Base-by-base conservation (phyloP, 2,888 invertebrate genomes). In the Nipponacmea schrenckii region DNA sequence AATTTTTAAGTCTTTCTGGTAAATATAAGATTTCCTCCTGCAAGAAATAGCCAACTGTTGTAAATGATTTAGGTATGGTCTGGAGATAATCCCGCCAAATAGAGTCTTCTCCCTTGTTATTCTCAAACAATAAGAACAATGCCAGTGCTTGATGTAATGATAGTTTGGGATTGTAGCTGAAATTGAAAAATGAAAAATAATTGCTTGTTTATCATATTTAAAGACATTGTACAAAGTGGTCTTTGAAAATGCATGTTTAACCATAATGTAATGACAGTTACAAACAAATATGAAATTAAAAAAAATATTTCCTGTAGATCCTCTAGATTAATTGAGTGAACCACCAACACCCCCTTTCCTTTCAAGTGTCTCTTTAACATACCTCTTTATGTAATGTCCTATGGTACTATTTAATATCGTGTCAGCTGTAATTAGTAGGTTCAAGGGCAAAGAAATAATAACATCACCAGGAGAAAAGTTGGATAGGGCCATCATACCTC, bases 131-230 rank as follows among this genome's bases (percentile, higher is more conserved):
- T 48, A 97, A 87, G 90, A 94, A 96, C 74, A 93, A 64, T 26
- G 81, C 92, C 79, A 96, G 88, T 31, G 94, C 89, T 75, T 94
- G 92, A 82, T 95, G 95, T 79, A 94, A 92, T 72, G 91, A 90
- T 72, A 90, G 74, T 27, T 72, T 74, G 26, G 79, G 71, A 24
- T 71, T 65, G 73, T 73, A 80, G 73, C 84, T 79, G 82, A 68
- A 71, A 56, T 56, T 56, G 2, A 56, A 24, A 17, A 2, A 56
- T 20, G 48, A 15, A 48, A 17, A 17, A 48, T 48, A n/a, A 17
- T 17, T 17, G 48, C 1, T 14, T n/a, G n/a, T n/a, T n/a, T n/a
- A n/a, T n/a, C n/a, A n/a, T n/a, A 4, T 48, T 17, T 15, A 64
- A 64, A 17, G 10, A 64, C 17, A 24, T 64, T 26, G n/a, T 27